Base-by-base conservation (phyloP, 2,888 invertebrate genomes). In the Zhuqinia jingwanae region DNA sequence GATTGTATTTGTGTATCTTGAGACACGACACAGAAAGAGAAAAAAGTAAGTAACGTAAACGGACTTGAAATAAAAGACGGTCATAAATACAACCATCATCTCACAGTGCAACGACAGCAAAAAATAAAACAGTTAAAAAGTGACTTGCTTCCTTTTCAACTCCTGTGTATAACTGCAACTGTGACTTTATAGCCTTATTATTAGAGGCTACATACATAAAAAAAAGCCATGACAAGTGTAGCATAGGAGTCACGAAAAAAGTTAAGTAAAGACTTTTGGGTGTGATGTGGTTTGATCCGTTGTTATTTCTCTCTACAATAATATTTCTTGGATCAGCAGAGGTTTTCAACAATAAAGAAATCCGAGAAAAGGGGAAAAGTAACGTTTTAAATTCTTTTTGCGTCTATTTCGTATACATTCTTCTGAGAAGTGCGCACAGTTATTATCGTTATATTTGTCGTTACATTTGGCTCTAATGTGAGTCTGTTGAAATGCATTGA, bases 1-100 rank as follows among this genome's bases (percentile, higher is more conserved):
- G 42, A 45, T 68, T 68, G 68, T 20, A 45, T 42, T 45, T 22
- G 20, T 58, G 27, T 77, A 47, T 25, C 63, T 25, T 79, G 22
- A 65, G 79, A 47, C 56, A 53, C 65, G 3, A 36, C 36, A 8
- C 8, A n/a, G n/a, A n/a, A n/a, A n/a, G n/a, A 65, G 50, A n/a
- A n/a, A n/a, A 6, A 58, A 25, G 58, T 25, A 58, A 25, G n/a
- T n/a, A n/a, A 36, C 36, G 36, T 36, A 27, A 30, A 53, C 45
- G 65, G 65, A 79, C 50, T 63, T 80, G 80, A 58, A 80, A 70
- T 68, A 36, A 80, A n/a, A 70, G 56, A 70, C 42, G 80, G 80
- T 47, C 56, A 80, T 80, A 80, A 80, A 80, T 80, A 70, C 70
- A 58, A 17, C 42, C 70, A 80, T 80, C 80, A 68, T 70, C 56